Percentiles rank a stretch among this genome's conserved stretches.
Conservation (phyloP, 2,888 invertebrate species). For the Trichopria drosophilae region DNA sequence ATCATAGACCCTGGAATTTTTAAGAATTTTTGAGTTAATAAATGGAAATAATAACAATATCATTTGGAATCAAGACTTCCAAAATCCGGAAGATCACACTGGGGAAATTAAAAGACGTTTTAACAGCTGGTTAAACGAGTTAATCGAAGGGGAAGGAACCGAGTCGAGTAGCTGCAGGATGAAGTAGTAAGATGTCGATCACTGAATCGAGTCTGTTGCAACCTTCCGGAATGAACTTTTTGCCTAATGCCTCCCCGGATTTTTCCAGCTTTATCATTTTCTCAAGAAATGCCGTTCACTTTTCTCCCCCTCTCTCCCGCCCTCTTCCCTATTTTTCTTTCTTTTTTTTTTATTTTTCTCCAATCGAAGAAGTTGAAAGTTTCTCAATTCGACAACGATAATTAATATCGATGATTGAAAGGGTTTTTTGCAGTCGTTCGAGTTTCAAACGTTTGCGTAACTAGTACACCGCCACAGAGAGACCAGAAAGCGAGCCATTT, state of each 20-base stretch:
- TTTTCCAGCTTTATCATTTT: constrained; percentile 7
- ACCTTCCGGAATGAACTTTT: neutral
- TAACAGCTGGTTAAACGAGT: no score
- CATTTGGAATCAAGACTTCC: no score
- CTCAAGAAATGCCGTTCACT: neutral
- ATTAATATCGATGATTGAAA: constrained; percentile 53
- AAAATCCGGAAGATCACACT: no score
- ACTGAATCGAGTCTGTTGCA: constrained; percentile 24
- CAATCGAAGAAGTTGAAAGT: constrained; percentile 30
- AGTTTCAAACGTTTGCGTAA: constrained; percentile 40
- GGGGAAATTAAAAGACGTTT: no score
- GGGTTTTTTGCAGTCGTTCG: constrained; percentile 43
- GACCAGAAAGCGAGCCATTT: constrained; percentile 5
- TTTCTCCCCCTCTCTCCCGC: neutral
- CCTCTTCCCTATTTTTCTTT: constrained; percentile 4
- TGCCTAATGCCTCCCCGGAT: constrained; percentile 19
- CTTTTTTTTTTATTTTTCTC: constrained; percentile 13
- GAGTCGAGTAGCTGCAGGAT: constrained; percentile 19
- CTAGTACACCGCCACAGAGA: constrained; percentile 3
- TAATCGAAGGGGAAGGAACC: constrained; percentile 18
- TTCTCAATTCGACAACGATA: constrained; percentile 45
- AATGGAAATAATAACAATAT: no score
- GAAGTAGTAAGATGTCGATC: constrained; percentile 27
- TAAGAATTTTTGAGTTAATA: no score
- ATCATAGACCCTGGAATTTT: no score